phyloP scores from a whole-genome alignment of 2,888 invertebrate genomes.

The Tipula helvola region DNA sequence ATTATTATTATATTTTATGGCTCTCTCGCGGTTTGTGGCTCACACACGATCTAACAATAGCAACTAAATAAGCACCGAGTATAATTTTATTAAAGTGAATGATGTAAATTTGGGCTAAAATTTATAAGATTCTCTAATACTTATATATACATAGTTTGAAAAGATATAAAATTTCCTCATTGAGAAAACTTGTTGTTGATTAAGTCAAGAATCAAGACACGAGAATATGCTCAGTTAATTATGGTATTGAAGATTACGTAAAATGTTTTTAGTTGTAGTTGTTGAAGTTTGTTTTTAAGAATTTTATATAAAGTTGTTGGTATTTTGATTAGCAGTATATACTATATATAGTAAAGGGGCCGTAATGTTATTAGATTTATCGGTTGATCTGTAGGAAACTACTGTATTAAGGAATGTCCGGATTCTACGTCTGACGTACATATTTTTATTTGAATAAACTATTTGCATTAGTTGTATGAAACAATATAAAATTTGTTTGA shows the following conservation, averaged over 20 bases:
- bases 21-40: neutral
- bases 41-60: neutral
- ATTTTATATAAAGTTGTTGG: too few relatives aligned
- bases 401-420: neutral
- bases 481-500: neutral
- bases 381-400: neutral
- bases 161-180: neutral
- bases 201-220: neutral
- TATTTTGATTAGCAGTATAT: neutral
- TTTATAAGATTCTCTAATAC: neutral
- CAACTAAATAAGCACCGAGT: neutral
- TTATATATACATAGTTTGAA: too few relatives aligned
- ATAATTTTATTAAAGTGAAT: neutral
- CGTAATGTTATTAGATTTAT: neutral
- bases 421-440: neutral
- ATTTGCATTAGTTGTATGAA: neutral
- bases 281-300: neutral
- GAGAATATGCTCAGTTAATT: neutral
- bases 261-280: neutral
- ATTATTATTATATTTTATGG: neutral
- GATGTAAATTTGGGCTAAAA: neutral
- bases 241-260: neutral
- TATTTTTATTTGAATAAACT: neutral
- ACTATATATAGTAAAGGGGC: neutral
- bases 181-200: neutral